phyloP scores from a whole-genome alignment of 2,888 invertebrate genomes.

The Xylophagus ater region DNA sequence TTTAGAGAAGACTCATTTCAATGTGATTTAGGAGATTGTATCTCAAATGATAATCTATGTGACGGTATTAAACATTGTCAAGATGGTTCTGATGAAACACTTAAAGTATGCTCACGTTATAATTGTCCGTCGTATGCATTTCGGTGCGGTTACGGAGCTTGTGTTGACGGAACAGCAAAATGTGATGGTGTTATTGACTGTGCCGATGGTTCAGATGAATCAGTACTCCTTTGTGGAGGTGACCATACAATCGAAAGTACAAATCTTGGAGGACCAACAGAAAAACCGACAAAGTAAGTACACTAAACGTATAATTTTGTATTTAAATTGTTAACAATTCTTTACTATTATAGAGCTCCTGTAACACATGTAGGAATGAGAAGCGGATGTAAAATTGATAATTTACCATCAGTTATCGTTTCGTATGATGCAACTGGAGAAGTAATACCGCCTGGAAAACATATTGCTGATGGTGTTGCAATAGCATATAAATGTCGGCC shows the following conservation, averaged over 20 bases:
- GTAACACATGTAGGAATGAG: neutral
- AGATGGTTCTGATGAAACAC: constrained; percentile 25
- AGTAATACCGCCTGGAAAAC: neutral
- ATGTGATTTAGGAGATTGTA: constrained; percentile 22
- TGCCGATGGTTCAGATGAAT: constrained; percentile 27
- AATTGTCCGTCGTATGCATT: constrained; percentile 25
- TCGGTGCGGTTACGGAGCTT: constrained; percentile 28
- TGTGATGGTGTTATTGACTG: constrained; percentile 24
- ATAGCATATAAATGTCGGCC: constrained; percentile 11
- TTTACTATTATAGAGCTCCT: neutral
- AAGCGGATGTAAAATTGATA: neutral
- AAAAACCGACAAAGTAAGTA: no score
- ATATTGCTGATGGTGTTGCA: neutral
- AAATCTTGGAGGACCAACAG: no score
- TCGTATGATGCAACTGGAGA: neutral
- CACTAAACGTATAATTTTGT: no score
- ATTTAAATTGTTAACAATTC: no score
- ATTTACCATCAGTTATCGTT: neutral
- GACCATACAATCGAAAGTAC: no score
- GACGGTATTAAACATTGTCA: constrained; percentile 36
- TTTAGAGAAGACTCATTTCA: constrained; percentile 14
- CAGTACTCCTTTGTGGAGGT: constrained; percentile 17
- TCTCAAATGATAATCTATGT: constrained; percentile 18
- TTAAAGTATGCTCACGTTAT: constrained; percentile 4
- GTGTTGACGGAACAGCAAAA: constrained; percentile 19